phyloP scores from a whole-genome alignment of 2,797 vertebrate genomes.

The Sebastes nivosus region DNA sequence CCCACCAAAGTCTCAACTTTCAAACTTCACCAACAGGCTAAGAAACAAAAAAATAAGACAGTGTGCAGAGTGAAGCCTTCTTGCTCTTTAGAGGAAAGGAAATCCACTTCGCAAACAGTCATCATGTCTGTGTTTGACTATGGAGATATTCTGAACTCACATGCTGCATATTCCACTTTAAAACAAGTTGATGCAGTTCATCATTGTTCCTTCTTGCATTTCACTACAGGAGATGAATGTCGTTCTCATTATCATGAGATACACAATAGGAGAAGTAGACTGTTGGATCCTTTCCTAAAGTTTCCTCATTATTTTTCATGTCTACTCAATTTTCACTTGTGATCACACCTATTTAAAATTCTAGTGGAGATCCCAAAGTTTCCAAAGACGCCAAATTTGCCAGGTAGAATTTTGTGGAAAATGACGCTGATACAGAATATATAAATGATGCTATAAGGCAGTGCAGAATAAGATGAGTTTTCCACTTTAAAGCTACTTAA shows the following conservation, averaged over 20 bases:
- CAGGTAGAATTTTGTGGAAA: neutral
- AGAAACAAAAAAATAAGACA: neutral
- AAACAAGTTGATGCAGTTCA: neutral
- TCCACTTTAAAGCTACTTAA: neutral
- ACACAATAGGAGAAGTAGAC: neutral
- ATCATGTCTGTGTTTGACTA: neutral
- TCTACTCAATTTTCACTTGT: neutral
- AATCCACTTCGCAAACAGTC: neutral
- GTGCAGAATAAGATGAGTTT: neutral
- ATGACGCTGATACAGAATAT: neutral
- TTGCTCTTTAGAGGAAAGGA: neutral
- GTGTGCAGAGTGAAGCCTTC: neutral
- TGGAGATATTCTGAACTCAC: neutral
- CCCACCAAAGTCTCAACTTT: neutral
- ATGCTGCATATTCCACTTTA: neutral
- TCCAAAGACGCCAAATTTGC: neutral
- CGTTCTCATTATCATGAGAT: neutral
- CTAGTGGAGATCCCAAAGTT: neutral
- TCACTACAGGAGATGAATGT: neutral
- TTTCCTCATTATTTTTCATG: rapidly evolving
- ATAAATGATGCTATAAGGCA: rapidly evolving
- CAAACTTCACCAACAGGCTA: neutral
- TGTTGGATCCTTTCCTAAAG: rapidly evolving
- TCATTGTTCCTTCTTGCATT: neutral
- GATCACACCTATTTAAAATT: rapidly evolving